These are phyloP conservation scores for Hermetia illucens DNA, from an alignment of 1,140 invertebrate genomes.

Conservation along the genomic window DNA sequence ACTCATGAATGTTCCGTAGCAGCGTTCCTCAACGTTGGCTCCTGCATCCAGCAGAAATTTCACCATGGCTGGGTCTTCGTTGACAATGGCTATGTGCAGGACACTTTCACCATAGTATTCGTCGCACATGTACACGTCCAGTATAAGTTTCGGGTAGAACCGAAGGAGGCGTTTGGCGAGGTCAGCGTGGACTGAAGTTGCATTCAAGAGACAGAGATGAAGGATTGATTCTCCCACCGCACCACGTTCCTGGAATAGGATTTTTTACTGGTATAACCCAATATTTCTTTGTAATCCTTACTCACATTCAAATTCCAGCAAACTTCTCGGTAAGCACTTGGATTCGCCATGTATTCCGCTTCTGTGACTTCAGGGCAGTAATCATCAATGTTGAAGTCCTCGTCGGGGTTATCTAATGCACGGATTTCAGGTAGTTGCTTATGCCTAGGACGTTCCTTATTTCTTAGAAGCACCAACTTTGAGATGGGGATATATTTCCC, in stretches of 20 bases:
- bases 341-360: slow-evolving; percentile 41
- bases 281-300: background rate
- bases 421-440: slow-evolving; percentile 62
- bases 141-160: slow-evolving; percentile 89
- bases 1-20: slow-evolving; percentile 91
- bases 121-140: slow-evolving; percentile 90
- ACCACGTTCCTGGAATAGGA: slow-evolving; percentile 54
- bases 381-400: slow-evolving; percentile 67
- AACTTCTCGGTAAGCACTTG: slow-evolving; percentile 56
- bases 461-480: slow-evolving; percentile 72
- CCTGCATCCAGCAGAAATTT: slow-evolving; percentile 88
- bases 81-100: slow-evolving; percentile 94
- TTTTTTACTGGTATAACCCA: background rate
- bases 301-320: slow-evolving; percentile 76
- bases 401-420: slow-evolving; percentile 64
- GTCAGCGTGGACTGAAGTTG: slow-evolving; percentile 80
- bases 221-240: slow-evolving; percentile 91
- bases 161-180: slow-evolving; percentile 80
- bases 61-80: slow-evolving; percentile 95
- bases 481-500: slow-evolving; percentile 79
- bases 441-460: slow-evolving; percentile 67
- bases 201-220: slow-evolving; percentile 84
- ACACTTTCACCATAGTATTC: slow-evolving; percentile 93
- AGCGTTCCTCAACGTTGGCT: slow-evolving; percentile 79
- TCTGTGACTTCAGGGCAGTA: slow-evolving; percentile 43